Evolutionary conservation across 2,113 vertebrate species (phyloP), one percentile per base, ranked within the genome.

Genomic region (Neomonachus schauinslandi): DNA sequence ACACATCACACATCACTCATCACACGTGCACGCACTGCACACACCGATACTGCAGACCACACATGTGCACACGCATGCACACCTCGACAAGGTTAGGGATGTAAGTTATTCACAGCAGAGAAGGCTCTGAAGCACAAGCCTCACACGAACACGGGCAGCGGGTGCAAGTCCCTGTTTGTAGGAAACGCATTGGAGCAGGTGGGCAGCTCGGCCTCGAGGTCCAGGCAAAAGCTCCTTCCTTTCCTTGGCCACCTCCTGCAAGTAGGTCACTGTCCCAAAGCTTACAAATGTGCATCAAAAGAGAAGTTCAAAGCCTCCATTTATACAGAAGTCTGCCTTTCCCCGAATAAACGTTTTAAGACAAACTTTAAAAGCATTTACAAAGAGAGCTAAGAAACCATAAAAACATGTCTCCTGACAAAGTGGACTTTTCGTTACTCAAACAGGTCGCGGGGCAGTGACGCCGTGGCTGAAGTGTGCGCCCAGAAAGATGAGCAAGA

Each of bases 231-330:
- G 7, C 28, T 15, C 31, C 82, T 84, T 74, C 77, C 14, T 80
- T 33, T 93, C 24, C 79, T 21, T 59, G 59, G 49, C 10, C 59
- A 26, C 55, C 53, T 91, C 31, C 49, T 53, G 9, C 2, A 57
- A 61, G 82, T 19, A 51, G 16, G 33, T 79, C 24, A 49, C 16
- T 42, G 10, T 69, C 31, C 65, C 26, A 69, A 69, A 90, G 49
- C 26, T 89, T 53, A 63, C 16, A 51, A 69, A 63, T 9, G n/a
- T 31, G 24, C 18, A 76, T 69, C 57, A 87, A 76, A 97, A 39
- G 46, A 91, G 59, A 95, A 79, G 53, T 69, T 91, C 74, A 39
- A 97, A 95, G 33, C 42, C 42, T 59, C 21, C 63, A 42, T 84
- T 92, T 67, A 42, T 5, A 87, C 42, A 82, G 65, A 74, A 69